Conservation (phyloP, 37 sponge, comb jelly and placozoan genomes). For the Chondrilla cf. caribensis region DNA sequence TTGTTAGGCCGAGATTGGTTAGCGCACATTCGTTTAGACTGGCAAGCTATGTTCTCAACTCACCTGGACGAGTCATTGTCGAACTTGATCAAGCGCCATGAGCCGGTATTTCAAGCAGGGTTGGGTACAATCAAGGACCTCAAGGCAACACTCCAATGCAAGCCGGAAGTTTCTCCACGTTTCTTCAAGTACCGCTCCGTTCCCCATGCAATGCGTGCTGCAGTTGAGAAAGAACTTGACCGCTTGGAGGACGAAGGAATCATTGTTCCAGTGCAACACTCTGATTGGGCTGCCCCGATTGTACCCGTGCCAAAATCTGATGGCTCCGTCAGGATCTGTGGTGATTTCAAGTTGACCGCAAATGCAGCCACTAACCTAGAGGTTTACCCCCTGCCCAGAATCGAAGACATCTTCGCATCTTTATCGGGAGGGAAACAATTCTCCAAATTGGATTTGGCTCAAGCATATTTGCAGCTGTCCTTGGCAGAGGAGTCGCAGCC, state of each 20-base stretch:
- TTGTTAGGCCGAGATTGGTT: slow-evolving; percentile 26
- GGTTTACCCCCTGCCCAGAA: neutral
- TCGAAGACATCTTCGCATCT: slow-evolving; percentile 16
- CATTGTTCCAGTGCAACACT: slow-evolving; percentile 26
- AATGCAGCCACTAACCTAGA: neutral
- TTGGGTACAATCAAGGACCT: slow-evolving; percentile 9
- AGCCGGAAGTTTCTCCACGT: neutral
- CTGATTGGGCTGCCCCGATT: slow-evolving; percentile 51
- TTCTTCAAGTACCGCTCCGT: neutral
- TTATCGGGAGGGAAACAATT: slow-evolving; percentile 6
- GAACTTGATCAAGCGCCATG: slow-evolving; percentile 1
- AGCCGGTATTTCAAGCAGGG: slow-evolving; percentile 13
- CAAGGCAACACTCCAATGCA: neutral
- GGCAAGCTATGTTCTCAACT: neutral
- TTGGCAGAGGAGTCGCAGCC: slow-evolving; percentile 4
- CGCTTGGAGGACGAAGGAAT: slow-evolving; percentile 24
- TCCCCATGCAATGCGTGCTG: slow-evolving; percentile 3
- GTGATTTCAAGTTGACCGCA: slow-evolving; percentile 42
- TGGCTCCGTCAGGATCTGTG: slow-evolving; percentile 53
- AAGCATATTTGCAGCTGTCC: slow-evolving; percentile 8
- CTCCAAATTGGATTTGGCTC: slow-evolving; percentile 11
- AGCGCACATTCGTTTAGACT: neutral
- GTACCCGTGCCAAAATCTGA: slow-evolving; percentile 48
- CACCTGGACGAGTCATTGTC: neutral
- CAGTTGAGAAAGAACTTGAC: slow-evolving; percentile 32